Evolutionary conservation across 1,140 invertebrate species (phyloP), one percentile per base, ranked within the genome.

Genomic region (Cyrtorhinus lividipennis): DNA sequence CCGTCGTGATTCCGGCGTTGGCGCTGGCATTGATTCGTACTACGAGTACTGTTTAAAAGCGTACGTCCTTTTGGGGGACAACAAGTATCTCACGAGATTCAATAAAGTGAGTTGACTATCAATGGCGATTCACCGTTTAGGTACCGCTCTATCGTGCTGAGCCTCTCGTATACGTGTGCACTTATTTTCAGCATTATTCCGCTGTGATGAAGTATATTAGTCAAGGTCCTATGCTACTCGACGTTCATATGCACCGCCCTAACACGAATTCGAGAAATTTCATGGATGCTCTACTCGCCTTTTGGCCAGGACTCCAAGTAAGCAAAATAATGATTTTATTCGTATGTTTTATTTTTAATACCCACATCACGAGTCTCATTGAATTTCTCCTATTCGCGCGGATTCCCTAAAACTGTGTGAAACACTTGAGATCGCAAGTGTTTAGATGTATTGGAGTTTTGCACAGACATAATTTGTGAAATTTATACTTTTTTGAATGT

Each of bases 1-100:
- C 2, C 77, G 94, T 23, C 82, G 92, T 72, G 95, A 98, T 73
- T 92, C 91, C 25, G 94, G 95, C 1, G 93, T 98, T 20, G 96
- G 96, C n/a, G 96, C 95, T 45, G 95, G 96, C 10, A 98, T 98
- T 67, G 95, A 99, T 74, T 97, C 93, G 0, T 99, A 98, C 73
- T 98, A 98, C 73, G 95, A 98, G 75, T 99, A 99, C 75, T 90
- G 92, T 67, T 80, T 98, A 18, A 98, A 98, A 75, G 93, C 93
- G 0, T 89, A 89, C 69, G 86, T 89, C 66, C 61, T 67, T 44
- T 67, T 86, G 2, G 84, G 83, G 3, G 83, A 86, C 69, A 80
- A 83, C 62, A 77, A 75, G 24, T 86, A 84, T 71, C 71, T 85
- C n/a, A 72, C 79, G 22, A 71, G 83, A 65, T 85, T 85, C 68